These are phyloP conservation scores for Percina caprodes DNA, from an alignment of 2,113 vertebrate genomes.

Conservation along the genomic window DNA sequence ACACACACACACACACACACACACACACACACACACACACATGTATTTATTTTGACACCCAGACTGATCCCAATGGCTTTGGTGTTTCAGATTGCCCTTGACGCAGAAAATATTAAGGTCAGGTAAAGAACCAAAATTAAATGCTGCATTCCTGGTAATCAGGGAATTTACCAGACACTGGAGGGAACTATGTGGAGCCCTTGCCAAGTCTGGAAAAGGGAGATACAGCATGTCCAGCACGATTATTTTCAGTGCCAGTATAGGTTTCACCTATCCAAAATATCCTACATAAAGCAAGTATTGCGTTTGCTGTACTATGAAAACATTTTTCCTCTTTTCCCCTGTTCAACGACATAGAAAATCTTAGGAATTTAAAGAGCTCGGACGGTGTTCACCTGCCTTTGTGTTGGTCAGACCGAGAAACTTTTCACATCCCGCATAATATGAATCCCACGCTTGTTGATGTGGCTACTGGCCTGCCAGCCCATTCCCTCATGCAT, in stretches of 20 bases:
- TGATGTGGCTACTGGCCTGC: constrained; percentile 55
- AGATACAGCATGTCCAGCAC: constrained; percentile 38
- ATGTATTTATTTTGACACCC: constrained; percentile 53
- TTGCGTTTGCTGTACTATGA: neutral
- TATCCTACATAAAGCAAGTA: neutral
- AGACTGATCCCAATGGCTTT: constrained; percentile 37
- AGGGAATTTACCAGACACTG: constrained; percentile 47
- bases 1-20: constrained; percentile 14
- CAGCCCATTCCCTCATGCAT: constrained; percentile 62
- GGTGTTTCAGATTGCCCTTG: constrained; percentile 53
- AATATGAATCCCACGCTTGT: constrained; percentile 41
- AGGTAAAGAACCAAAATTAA: constrained; percentile 57
- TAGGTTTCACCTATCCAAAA: neutral
- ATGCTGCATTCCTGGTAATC: constrained; percentile 63
- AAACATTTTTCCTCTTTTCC: neutral
- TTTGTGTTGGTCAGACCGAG: constrained; percentile 9
- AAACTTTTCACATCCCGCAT: constrained; percentile 48
- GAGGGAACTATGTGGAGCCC: constrained; percentile 33
- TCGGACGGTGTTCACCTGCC: neutral
- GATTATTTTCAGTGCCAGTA: constrained; percentile 35
- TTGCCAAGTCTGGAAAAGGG: constrained; percentile 40
- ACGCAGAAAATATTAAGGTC: constrained; percentile 61
- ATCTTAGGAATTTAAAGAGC: neutral
- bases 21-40: constrained; percentile 7
- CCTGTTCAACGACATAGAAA: neutral